Evolutionary conservation across 92 coral and sea anemone species (phyloP), one percentile per base, ranked within the genome.

Genomic region (Porites rus): DNA sequence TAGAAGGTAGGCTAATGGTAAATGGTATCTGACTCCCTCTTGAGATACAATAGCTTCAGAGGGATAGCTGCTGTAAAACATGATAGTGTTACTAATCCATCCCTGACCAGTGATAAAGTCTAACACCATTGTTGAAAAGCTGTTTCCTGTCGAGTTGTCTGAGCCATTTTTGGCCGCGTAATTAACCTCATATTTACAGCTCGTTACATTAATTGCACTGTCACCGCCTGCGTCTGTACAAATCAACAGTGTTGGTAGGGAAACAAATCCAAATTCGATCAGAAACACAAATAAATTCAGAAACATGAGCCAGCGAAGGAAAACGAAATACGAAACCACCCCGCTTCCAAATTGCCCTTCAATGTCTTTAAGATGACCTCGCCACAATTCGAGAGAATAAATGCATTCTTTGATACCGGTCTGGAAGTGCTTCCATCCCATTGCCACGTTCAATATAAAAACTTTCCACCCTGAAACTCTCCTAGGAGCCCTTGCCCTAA

Each of bases 291-390:
- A 77, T 67, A 97, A 74, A 69, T 97, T 96, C 71, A 97, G 87
- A 74, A 97, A 77, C 89, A 95, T 60, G 38, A 97, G 84, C 99
- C 99, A 97, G 68, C 98, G 95, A 28, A 97, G 96, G 73, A 97
- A 96, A 20, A 92, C 92, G 91, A 97, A 97, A 86, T 95, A 97
- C 31, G 99, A 97, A 7, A 95, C 89, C 84, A 97, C 99, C 50
- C 99, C 99, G 88, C 96, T 95, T 18, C 98, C 99, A 84, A 97
- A 97, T 69, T 96, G 98, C 8, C 99, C 97, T 70, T 97, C 99
- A 13, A 95, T 95, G 59, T 97, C 96, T 77, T 97, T 97, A 24
- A 95, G 91, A 84, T 97, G 98, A 19, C 94, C 93, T 78, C 96
- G 92, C 99, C 99, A 97, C 10, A 93, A 84, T 58, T 93, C 93